phyloP scores from a whole-genome alignment of 2,888 invertebrate genomes.

The Biston stratarius region DNA sequence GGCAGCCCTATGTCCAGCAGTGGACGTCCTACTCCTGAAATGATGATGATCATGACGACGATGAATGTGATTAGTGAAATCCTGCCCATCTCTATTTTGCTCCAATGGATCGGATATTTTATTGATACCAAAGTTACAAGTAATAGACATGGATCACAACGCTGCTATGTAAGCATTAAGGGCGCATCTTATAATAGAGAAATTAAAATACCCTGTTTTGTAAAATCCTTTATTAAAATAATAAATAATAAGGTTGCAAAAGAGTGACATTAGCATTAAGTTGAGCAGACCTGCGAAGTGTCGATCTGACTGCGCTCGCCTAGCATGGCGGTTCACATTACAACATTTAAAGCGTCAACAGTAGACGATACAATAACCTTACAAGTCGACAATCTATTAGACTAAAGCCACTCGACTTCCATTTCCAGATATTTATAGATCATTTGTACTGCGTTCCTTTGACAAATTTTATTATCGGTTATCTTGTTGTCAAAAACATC shows the following conservation, averaged over 20 bases:
- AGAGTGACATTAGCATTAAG: constrained; percentile 73
- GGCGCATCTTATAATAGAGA: not conserved
- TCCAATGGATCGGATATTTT: too few species aligned
- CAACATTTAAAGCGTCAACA: constrained; percentile 72
- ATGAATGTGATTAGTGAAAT: too few species aligned
- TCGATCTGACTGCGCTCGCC: constrained; percentile 46
- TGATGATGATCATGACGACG: too few species aligned
- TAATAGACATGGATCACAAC: too few species aligned
- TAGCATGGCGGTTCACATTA: constrained; percentile 63
- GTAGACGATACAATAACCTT: constrained; percentile 64
- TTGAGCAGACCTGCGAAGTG: constrained; percentile 65
- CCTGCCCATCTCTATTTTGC: too few species aligned
- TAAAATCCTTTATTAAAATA: constrained; percentile 84
- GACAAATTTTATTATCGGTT: not conserved
- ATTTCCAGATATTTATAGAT: not conserved
- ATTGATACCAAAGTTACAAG: too few species aligned
- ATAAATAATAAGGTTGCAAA: constrained; percentile 84
- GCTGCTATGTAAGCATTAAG: too few species aligned
- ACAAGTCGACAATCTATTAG: not conserved
- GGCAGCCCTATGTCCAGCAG: too few species aligned
- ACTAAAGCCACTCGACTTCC: constrained; percentile 1
- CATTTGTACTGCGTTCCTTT: not conserved
- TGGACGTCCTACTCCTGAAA: too few species aligned
- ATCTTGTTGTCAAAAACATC: not conserved
- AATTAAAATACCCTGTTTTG: constrained; percentile 52